Conservation (phyloP, 64 coral and sea anemone genomes). For the Montipora capricornis region DNA sequence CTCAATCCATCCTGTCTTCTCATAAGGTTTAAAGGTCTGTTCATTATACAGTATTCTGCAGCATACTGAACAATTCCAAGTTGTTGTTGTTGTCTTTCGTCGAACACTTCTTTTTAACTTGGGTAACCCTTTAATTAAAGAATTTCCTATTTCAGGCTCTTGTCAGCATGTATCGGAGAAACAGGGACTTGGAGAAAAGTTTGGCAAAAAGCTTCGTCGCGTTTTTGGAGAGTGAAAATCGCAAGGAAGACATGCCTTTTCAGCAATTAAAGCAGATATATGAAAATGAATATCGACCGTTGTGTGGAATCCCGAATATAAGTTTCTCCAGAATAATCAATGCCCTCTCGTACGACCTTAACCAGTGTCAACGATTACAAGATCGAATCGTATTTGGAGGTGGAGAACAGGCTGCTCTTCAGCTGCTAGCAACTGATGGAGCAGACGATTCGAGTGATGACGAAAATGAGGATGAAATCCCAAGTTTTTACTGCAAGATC, state of each 20-base stretch:
- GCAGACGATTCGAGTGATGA: neutral
- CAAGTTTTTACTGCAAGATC: constrained; percentile 19
- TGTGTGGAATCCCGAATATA: neutral
- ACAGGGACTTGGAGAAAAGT: constrained; percentile 29
- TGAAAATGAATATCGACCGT: neutral
- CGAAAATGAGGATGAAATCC: neutral
- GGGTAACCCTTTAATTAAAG: too few species aligned
- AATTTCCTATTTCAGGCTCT: too few species aligned
- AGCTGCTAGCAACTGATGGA: constrained; percentile 46
- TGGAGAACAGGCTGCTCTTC: constrained; percentile 73
- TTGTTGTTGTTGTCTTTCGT: too few species aligned
- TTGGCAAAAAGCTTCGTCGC: constrained; percentile 57
- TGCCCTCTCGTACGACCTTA: constrained; percentile 61
- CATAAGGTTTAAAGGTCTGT: too few species aligned
- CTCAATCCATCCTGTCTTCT: too few species aligned
- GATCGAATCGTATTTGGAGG: constrained; percentile 72
- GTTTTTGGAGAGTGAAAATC: constrained; percentile 45
- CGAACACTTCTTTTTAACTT: too few species aligned
- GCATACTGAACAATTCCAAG: too few species aligned
- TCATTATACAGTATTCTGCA: too few species aligned
- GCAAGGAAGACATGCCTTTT: constrained; percentile 13
- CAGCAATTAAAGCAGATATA: constrained; percentile 57
- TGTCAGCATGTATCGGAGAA: neutral
- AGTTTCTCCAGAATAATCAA: constrained; percentile 58
- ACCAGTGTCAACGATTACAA: constrained; percentile 59